phyloP scores from a whole-genome alignment of 2,888 invertebrate genomes.

The Spisula subtruncata region DNA sequence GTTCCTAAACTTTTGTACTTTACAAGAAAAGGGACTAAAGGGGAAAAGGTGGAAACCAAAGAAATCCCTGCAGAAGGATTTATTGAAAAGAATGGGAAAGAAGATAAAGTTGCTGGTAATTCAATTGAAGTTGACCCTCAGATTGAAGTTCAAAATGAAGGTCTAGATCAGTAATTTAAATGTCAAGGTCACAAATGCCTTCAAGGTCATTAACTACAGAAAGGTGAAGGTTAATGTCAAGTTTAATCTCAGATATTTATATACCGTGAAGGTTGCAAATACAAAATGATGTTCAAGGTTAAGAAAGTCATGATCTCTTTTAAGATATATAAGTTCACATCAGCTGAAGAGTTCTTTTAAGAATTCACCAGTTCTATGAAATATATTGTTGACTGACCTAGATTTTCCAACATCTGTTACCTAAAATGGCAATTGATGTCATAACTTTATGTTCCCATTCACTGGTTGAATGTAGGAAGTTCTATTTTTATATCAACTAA shows the following conservation, averaged over 20 bases:
- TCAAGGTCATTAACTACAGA: no score
- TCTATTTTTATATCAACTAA: slow-evolving; percentile 1
- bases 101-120: not conserved
- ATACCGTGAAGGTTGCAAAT: not conserved
- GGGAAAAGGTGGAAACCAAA: slow-evolving; percentile 47
- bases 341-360: no score
- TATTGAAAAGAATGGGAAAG: slow-evolving; percentile 41
- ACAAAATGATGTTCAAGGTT: not conserved
- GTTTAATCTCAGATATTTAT: not conserved
- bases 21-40: slow-evolving; percentile 70
- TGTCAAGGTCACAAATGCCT: not conserved
- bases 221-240: not conserved
- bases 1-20: slow-evolving; percentile 75
- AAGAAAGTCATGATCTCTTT: not conserved
- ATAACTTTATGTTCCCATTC: not conserved
- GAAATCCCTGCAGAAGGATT: slow-evolving; percentile 66
- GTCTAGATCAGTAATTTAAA: slow-evolving; percentile 4
- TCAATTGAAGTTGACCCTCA: slow-evolving; percentile 9
- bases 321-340: no score
- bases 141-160: slow-evolving; percentile 11
- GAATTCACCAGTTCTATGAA: no score
- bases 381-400: not conserved
- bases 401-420: not conserved
- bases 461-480: not conserved
- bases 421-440: not conserved